Evolutionary conservation across 2,888 invertebrate species (phyloP), one percentile per base, ranked within the genome.

Genomic region (Dusona sp.): DNA sequence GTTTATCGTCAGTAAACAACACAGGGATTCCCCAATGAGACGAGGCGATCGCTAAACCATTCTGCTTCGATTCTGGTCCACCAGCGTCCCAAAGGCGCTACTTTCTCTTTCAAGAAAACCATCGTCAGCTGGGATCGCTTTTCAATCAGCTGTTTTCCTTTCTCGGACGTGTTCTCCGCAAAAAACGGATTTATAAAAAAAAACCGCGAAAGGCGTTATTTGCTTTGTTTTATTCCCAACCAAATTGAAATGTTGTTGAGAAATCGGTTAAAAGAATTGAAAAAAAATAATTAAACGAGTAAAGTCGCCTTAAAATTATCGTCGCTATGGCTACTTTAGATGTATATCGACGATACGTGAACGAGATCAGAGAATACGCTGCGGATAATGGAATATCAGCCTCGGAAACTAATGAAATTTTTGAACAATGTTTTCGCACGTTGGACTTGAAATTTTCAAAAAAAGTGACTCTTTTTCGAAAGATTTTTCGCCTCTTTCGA

Each of bases 381-480:
- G 94, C 94, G 88, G 94, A 95, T 79, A 95, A 95, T 88, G 96
- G 96, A 75, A 94, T 97, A 88, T 95, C 95, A 57, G 96, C 97
- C 86, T 94, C 95, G 54, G 96, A 97, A 92, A 96, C 97, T 88
- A 95, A 96, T 88, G 93, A 95, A 92, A 94, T 97, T 88, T 96
- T 96, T 87, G 93, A 95, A 89, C 94, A 95, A 88, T 95, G 96
- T 88, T 96, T 96, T 90, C 91, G 93, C 48, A 93, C 94, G 84
- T 89, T 95, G 86, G 91, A 94, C 89, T 90, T 86, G 22, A 92
- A 92, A 89, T 88, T 90, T 65, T 45, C 87, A 36, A 88, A 89
- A 79, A 88, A 88, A 81, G 67, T 88, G 9, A 68, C 57, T 22
- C 51, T 72, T 70, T 38, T 87, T 7, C 74, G 48, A n/a, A 85